These are phyloP conservation scores for Alcis repandata DNA, from an alignment of 2,888 invertebrate species.

Conservation along the genomic window DNA sequence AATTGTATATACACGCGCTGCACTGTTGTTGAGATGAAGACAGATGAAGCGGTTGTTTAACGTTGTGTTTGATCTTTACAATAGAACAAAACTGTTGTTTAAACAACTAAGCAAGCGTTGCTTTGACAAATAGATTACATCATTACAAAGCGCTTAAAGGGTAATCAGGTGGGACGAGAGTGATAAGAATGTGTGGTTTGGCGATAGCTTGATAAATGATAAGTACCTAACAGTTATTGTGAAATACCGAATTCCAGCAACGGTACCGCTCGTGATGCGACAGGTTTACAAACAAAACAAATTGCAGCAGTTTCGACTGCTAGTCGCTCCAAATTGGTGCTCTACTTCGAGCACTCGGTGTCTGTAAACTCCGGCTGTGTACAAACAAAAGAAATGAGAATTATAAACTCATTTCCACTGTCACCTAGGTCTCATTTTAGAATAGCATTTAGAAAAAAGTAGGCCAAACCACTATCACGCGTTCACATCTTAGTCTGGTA, in stretches of 20 bases:
- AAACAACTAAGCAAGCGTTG: conserved; percentile 11
- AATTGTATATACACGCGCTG: conserved; percentile 34
- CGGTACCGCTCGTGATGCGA: conserved; percentile 10
- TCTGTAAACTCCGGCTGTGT: conserved; percentile 29
- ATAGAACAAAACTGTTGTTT: conserved; percentile 27
- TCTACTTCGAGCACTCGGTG: conserved; percentile 34
- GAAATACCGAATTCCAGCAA: conserved; percentile 25
- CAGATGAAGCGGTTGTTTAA: conserved; percentile 33
- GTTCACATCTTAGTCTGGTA: conserved; percentile 55
- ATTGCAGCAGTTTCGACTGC: conserved; percentile 30
- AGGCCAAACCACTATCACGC: conserved; percentile 53
- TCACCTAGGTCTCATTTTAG: conserved; percentile 47
- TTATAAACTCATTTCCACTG: conserved; percentile 40
- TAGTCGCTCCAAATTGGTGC: conserved; percentile 34
- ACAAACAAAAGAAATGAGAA: conserved; percentile 43
- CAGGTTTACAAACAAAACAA: conserved; percentile 32
- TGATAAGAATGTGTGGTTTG: conserved; percentile 27
- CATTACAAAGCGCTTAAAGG: conserved; percentile 1
- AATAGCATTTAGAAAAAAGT: conserved; percentile 54
- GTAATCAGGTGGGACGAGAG: not conserved
- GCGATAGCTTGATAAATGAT: conserved; percentile 12
- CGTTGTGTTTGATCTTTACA: conserved; percentile 32
- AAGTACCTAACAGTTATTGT: conserved; percentile 3
- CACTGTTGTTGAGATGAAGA: conserved; percentile 37
- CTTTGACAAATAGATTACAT: conserved; percentile 14